Conservation (phyloP, 2,113 vertebrate genomes). For the Tragelaphus imberbis region DNA sequence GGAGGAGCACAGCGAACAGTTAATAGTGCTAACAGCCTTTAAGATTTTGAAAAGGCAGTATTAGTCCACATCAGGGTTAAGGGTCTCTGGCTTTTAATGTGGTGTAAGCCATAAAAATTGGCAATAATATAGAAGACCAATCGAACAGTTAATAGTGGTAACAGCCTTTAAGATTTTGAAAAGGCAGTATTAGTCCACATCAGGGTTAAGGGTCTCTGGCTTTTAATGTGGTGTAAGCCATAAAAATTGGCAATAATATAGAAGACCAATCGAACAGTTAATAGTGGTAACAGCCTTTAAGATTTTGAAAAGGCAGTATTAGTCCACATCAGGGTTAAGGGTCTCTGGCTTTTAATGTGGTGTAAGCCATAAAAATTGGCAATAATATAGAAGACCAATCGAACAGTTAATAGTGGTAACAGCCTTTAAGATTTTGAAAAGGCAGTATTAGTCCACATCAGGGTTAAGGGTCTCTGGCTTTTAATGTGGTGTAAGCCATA, state of each 20-base stretch:
- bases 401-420: not conserved
- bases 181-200: slow-evolving; percentile 1
- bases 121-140: slow-evolving; percentile 43
- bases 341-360: not conserved
- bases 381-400: slow-evolving; percentile 47
- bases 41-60: slow-evolving; percentile 40
- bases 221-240: slow-evolving; percentile 11
- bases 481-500: slow-evolving; percentile 12
- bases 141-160: slow-evolving; percentile 21
- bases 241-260: slow-evolving; percentile 39
- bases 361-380: slow-evolving; percentile 26
- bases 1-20: slow-evolving; percentile 45
- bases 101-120: slow-evolving; percentile 24
- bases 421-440: slow-evolving; percentile 46
- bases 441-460: not conserved
- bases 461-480: not conserved
- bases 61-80: not conserved
- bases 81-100: not conserved
- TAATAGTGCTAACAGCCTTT: not conserved
- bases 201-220: not conserved
- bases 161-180: slow-evolving; percentile 32
- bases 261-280: slow-evolving; percentile 37
- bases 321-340: not conserved
- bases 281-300: not conserved
- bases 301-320: slow-evolving; percentile 39